Evolutionary conservation across 2,797 vertebrate genomes (phyloP), one percentile per base, ranked within the genome.

Genomic region (Molossus alvarezi): DNA sequence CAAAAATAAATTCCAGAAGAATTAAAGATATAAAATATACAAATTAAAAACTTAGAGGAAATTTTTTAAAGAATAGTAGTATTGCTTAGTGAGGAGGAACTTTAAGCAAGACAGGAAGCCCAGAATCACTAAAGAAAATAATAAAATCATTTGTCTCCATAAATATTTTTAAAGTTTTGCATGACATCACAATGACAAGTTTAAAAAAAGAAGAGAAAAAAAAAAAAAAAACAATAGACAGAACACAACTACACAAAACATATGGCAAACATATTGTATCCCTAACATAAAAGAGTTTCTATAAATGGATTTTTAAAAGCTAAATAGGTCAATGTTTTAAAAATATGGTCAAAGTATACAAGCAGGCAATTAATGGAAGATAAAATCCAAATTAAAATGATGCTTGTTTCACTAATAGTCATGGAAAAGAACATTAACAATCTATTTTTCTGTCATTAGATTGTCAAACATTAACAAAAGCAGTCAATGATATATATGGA

Each of bases 341-440:
- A 86, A 84, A 79, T 53, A 85, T 33, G 21, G 57, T 6, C 53
- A 71, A 90, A 73, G 17, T 37, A 64, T 85, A 62, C 11, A 67
- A 84, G 62, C 45, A 75, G 55, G 25, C 18, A 55, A 92, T 82
- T 85, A 89, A 77, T 69, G 27, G 69, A 92, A 82, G 55, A 94
- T 72, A 92, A 95, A 89, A 89, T 41, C 29, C 67, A 71, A 90
- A 77, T 94, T 81, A 33, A 89, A 79, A 95, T 86, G 37, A 84
- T 51, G 13, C 10, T 73, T 89, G 75, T 92, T 92, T 94, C 29
- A 82, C 48, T 55, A 76, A 79, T 48, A 41, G 15, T 53, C 18
- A 53, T 67, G 11, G 20, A 62, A 79, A 88, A 87, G 18, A 41
- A 87, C 91, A 51, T 76, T 62, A 71, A 90, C 77, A 86, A 71